Percentiles rank a stretch among this genome's conserved stretches.
Conservation (phyloP, 2,797 vertebrate species). For the Ambastaia sidthimunki region DNA sequence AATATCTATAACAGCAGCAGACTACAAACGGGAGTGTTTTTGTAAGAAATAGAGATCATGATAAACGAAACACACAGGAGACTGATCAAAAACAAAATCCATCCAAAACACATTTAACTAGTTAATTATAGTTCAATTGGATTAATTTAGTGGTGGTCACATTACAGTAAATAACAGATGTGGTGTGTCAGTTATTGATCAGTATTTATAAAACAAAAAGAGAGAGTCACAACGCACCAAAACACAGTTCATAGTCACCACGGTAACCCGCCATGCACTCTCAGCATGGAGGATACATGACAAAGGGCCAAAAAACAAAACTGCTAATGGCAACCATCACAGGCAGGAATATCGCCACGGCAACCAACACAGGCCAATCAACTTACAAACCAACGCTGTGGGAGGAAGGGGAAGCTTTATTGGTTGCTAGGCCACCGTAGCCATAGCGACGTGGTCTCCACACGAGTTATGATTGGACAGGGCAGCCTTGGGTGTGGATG, state of each 20-base stretch:
- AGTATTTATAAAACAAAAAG: conserved; percentile 80
- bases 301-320: conserved; percentile 78
- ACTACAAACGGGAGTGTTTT: conserved; percentile 76
- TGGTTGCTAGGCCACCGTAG: conserved; percentile 82
- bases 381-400: conserved; percentile 81
- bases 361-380: conserved; percentile 83
- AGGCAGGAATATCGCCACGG: conserved; percentile 84
- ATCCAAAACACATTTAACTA: conserved; percentile 70
- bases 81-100: conserved; percentile 69
- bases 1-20: conserved; percentile 82
- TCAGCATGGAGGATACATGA: conserved; percentile 81
- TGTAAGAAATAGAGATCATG: conserved; percentile 84
- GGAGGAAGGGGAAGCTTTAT: conserved; percentile 81
- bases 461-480: conserved; percentile 82
- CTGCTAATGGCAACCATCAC: conserved; percentile 85
- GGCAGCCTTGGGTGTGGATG: conserved; percentile 79
- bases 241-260: conserved; percentile 85
- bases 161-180: conserved; percentile 67
- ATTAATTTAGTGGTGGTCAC: conserved; percentile 46
- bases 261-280: conserved; percentile 83
- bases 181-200: conserved; percentile 79
- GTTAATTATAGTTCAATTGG: conserved; percentile 68
- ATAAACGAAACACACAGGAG: conserved; percentile 73
- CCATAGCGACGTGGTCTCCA: conserved; percentile 84
- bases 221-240: conserved; percentile 83